Conservation (phyloP, 1,140 invertebrate genomes). For the Drosophila novamexicana region DNA sequence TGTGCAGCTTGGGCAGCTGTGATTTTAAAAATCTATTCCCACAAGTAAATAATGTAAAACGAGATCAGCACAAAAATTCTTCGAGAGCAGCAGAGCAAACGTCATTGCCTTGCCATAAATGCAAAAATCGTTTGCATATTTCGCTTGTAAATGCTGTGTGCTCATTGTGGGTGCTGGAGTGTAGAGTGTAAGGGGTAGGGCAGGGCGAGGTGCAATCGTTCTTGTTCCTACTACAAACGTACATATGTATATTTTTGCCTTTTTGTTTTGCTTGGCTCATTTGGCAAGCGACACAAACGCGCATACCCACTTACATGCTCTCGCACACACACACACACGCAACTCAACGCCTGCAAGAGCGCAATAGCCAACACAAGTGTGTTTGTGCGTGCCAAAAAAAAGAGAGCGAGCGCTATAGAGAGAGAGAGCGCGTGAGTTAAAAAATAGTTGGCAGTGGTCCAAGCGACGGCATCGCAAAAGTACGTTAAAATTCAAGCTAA, state of each 20-base stretch:
- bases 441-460: conserved; percentile 46
- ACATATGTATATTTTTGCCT: conserved; percentile 68
- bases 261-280: conserved; percentile 79
- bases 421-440: conserved; percentile 11
- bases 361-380: neutral
- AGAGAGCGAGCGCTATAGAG: conserved; percentile 13
- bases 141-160: conserved; percentile 29
- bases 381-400: conserved; percentile 6
- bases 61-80: conserved; percentile 42
- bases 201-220: conserved; percentile 46
- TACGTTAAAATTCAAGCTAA: conserved; percentile 56
- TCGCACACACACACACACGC: conserved; percentile 22
- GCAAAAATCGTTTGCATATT: conserved; percentile 60
- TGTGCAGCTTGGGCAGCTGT: conserved; percentile 32
- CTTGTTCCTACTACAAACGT: conserved; percentile 32
- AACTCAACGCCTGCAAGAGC: conserved; percentile 32
- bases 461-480: conserved; percentile 43
- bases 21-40: conserved; percentile 36
- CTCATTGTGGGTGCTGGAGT: neutral
- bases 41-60: conserved; percentile 39
- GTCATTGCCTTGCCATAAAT: conserved; percentile 45
- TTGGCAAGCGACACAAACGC: conserved; percentile 56
- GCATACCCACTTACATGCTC: conserved; percentile 26
- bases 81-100: conserved; percentile 35
- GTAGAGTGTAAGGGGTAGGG: conserved; percentile 6